Evolutionary conservation across 2,797 vertebrate species (phyloP).

Genomic region (Galaxias olidus): DNA sequence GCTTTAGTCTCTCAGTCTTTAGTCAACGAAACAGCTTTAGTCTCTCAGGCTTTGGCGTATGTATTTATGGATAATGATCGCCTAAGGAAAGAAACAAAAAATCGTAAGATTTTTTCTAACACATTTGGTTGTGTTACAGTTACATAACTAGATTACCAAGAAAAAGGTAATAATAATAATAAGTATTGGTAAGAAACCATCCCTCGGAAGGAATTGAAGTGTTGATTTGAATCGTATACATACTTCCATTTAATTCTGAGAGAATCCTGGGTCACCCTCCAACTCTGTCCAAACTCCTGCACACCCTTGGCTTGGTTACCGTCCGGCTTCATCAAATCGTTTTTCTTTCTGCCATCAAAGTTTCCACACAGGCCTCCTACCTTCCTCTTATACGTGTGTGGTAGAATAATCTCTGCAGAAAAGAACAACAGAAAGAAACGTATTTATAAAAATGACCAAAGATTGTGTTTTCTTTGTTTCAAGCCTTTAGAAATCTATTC

Average conservation of each 20-base stretch:
- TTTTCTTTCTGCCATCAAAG: slow-evolving; percentile 70
- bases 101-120: no score
- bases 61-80: neutral
- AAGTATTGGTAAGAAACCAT: no score
- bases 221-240: neutral
- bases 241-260: slow-evolving; percentile 46
- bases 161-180: no score
- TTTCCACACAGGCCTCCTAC: slow-evolving; percentile 83
- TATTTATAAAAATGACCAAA: no score
- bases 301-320: slow-evolving; percentile 61
- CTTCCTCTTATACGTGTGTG: slow-evolving; percentile 69
- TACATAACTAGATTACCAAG: no score
- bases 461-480: no score
- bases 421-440: neutral
- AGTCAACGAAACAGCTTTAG: neutral
- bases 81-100: slow-evolving; percentile 9
- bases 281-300: slow-evolving; percentile 80
- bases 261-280: slow-evolving; percentile 68
- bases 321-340: slow-evolving; percentile 77
- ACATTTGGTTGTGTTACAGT: no score
- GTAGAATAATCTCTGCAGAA: slow-evolving; percentile 76
- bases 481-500: no score
- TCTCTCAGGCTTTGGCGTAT: neutral
- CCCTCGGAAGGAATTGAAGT: neutral
- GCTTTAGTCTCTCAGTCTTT: no score